Evolutionary conservation across 2,113 vertebrate genomes (phyloP).

Genomic region (Trichomycterus rosablanca): DNA sequence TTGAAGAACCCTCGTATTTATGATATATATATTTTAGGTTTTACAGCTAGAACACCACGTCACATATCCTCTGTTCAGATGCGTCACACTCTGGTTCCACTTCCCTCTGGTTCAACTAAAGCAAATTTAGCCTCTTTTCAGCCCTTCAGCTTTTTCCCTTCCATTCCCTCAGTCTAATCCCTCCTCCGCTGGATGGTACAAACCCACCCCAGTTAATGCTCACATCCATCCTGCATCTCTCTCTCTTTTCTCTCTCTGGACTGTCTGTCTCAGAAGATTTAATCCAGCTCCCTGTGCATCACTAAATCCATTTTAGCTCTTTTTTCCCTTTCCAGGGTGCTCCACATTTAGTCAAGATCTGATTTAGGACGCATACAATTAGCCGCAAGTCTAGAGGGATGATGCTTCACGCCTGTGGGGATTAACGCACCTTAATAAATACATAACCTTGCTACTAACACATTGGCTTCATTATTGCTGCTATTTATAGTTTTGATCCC

Average conservation of each 20-base stretch:
- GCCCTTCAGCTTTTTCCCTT: constrained; percentile 45
- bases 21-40: constrained; percentile 23
- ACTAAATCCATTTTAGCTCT: constrained; percentile 53
- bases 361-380: constrained; percentile 47
- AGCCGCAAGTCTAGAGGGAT: constrained; percentile 35
- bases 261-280: constrained; percentile 33
- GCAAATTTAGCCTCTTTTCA: constrained; percentile 19
- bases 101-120: constrained; percentile 15
- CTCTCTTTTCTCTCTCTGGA: constrained; percentile 22
- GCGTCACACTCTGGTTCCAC: not conserved
- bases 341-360: constrained; percentile 46
- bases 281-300: constrained; percentile 34
- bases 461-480: constrained; percentile 26
- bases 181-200: constrained; percentile 38
- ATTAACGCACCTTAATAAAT: constrained; percentile 45
- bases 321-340: constrained; percentile 40
- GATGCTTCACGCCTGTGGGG: constrained; percentile 29
- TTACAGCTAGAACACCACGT: constrained; percentile 29
- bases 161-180: constrained; percentile 47
- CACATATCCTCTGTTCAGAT: constrained; percentile 16
- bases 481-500: constrained; percentile 59
- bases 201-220: constrained; percentile 46
- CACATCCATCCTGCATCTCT: constrained; percentile 26
- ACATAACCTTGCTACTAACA: constrained; percentile 36
- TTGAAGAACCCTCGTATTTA: too few relatives aligned